These are phyloP conservation scores for Parotia lawesii DNA, from an alignment of 2,113 vertebrate genomes.

Conservation along the genomic window DNA sequence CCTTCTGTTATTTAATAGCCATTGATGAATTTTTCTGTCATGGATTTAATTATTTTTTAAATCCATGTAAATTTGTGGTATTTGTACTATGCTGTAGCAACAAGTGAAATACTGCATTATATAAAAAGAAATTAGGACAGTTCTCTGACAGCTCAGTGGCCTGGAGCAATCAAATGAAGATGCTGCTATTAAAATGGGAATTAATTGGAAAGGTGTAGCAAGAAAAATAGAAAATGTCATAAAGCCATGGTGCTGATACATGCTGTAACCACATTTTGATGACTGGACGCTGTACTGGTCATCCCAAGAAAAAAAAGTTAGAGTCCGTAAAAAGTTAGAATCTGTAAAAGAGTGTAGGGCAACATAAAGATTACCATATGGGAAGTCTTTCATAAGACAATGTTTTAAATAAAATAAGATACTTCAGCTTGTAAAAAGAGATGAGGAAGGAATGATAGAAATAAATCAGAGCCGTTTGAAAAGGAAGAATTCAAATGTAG, in stretches of 20 bases:
- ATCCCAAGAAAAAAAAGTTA: background rate
- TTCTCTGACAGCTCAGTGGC: background rate
- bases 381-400: background rate
- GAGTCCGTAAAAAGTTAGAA: background rate
- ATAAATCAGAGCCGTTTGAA: background rate
- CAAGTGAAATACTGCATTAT: background rate
- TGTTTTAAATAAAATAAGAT: background rate
- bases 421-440: background rate
- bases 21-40: background rate
- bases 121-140: background rate
- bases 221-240: background rate
- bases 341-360: background rate
- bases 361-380: background rate
- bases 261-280: background rate
- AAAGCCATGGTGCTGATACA: accelerated
- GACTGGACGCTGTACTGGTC: background rate
- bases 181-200: background rate
- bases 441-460: background rate
- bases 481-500: background rate
- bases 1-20: background rate
- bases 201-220: background rate
- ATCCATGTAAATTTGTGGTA: background rate
- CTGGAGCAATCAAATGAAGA: background rate
- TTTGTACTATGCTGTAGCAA: background rate
- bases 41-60: background rate